These are phyloP conservation scores for Schizotus pectinicornis DNA, from an alignment of 2,888 invertebrate species.

Conservation along the genomic window DNA sequence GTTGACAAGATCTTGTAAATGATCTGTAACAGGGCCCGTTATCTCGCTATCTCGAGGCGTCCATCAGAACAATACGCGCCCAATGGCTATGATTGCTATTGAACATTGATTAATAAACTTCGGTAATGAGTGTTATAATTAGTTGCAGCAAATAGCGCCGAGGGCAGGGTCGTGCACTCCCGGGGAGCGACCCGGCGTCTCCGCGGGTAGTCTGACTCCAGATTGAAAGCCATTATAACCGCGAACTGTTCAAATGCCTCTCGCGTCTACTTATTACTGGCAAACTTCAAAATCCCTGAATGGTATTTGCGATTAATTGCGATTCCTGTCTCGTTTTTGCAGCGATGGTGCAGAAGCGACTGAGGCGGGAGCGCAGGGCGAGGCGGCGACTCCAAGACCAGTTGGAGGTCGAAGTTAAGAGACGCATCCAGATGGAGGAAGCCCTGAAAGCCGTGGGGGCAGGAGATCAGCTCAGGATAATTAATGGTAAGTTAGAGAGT, in stretches of 20 bases:
- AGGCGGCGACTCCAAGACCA: constrained; percentile 86
- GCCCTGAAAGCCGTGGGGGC: constrained; percentile 79
- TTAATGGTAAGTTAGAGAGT: constrained; percentile 72
- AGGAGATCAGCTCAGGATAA: constrained; percentile 78
- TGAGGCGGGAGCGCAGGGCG: constrained; percentile 86
- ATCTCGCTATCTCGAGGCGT: constrained; percentile 29
- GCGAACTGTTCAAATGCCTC: constrained; percentile 16
- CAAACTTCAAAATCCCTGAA: no score
- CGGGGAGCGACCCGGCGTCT: constrained; percentile 39
- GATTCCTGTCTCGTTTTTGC: constrained; percentile 53
- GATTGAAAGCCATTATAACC: constrained; percentile 27
- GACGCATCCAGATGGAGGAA: constrained; percentile 80
- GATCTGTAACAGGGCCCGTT: constrained; percentile 24
- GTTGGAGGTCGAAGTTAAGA: constrained; percentile 79
- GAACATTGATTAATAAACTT: constrained; percentile 61
- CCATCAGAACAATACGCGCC: constrained; percentile 45
- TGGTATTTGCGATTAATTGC: constrained; percentile 3
- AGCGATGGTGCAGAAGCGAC: constrained; percentile 89
- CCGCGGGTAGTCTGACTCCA: constrained; percentile 26
- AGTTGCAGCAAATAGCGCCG: constrained; percentile 49
- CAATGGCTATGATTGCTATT: constrained; percentile 52
- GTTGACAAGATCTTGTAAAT: constrained; percentile 28
- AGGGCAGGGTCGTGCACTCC: constrained; percentile 39
- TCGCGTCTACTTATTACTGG: no score
- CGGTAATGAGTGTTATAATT: constrained; percentile 60